Base-by-base conservation (phyloP, 2,113 vertebrate genomes). In the Symphodus melops region DNA sequence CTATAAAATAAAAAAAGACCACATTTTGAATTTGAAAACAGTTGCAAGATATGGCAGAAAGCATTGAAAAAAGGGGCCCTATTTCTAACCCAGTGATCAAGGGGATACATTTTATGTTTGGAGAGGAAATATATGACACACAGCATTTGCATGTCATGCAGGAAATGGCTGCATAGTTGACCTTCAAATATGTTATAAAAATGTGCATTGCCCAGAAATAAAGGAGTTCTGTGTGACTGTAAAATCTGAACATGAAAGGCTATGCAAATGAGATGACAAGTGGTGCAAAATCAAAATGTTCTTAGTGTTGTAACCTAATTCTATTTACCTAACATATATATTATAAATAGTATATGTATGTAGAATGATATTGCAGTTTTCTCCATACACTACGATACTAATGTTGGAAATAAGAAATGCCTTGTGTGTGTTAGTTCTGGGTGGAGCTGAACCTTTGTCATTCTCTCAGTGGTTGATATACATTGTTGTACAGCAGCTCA, bases 171-270 rank as follows among this genome's bases (percentile, higher is more conserved):
- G 77, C 82, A 81, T 63, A 60, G 73, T 94, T 96, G 96, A 98
- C 97, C 96, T 98, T 98, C 96, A 97, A 93, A 95, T 96, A 95
- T 33, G 28, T 33, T 33, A 33, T 33, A 96, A 97, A 97, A 98
- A 97, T 98, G 97, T 97, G 96, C 96, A 94, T 96, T 96, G 96
- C 96, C 94, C 94, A 96, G 95, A 96, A 96, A 96, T 96, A 96
- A 95, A 94, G 94, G 95, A 96, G 96, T 95, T 96, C 94, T 94
- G 95, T 95, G 96, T 96, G 96, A 97, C 95, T 97, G 96, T 97
- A 96, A 99, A 98, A 99, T 98, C 96, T 96, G 95, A 95, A 81
- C 95, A 95, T 91, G 94, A 95, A 95, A 92, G 89, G 86, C 94
- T 96, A 95, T 96, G 96, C 96, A 97, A 96, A 98, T 97, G 95